Percentiles rank a stretch among this genome's conserved stretches.
Conservation (phyloP, 1,140 invertebrate genomes). For the Drosophila pectinifera region DNA sequence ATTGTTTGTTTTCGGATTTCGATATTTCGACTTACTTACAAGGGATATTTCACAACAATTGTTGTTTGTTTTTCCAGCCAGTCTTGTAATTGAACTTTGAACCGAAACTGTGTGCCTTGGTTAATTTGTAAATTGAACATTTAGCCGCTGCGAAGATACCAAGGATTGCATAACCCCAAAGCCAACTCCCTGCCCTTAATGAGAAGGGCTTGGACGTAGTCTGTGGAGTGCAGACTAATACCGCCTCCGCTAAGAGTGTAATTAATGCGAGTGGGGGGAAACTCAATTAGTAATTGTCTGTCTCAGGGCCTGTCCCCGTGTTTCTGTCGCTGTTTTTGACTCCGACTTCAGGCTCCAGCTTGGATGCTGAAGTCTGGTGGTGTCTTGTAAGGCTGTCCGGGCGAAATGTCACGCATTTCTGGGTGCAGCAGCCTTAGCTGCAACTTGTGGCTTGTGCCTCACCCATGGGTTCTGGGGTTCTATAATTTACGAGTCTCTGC, state of each 20-base stretch:
- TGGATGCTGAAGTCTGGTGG: slow-evolving; percentile 15
- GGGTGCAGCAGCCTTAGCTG: no score
- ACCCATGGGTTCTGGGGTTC: slow-evolving; percentile 35
- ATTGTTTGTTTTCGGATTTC: slow-evolving; percentile 42
- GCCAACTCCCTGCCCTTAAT: slow-evolving; percentile 57
- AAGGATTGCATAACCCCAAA: slow-evolving; percentile 54
- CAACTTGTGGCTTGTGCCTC: slow-evolving; percentile 64
- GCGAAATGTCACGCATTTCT: slow-evolving; percentile 77
- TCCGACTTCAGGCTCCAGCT: background rate
- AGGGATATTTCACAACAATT: slow-evolving; percentile 54
- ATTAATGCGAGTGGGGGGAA: slow-evolving; percentile 44
- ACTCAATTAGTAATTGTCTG: slow-evolving; percentile 55
- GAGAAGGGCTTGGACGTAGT: slow-evolving; percentile 33
- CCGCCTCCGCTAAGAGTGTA: slow-evolving; percentile 25
- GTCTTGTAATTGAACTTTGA: slow-evolving; percentile 71
- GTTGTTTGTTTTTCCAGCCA: slow-evolving; percentile 32
- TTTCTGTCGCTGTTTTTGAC: slow-evolving; percentile 28
- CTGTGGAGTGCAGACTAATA: slow-evolving; percentile 4
- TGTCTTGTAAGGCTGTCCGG: slow-evolving; percentile 52
- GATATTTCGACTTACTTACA: slow-evolving; percentile 43
- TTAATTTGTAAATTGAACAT: slow-evolving; percentile 59
- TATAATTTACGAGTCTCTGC: slow-evolving; percentile 1
- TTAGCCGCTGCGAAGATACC: slow-evolving; percentile 42
- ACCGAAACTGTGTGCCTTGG: slow-evolving; percentile 47
- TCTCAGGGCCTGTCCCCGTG: slow-evolving; percentile 41